phyloP scores from a whole-genome alignment of 1,140 invertebrate species.

The Octopus bimaculoides region DNA sequence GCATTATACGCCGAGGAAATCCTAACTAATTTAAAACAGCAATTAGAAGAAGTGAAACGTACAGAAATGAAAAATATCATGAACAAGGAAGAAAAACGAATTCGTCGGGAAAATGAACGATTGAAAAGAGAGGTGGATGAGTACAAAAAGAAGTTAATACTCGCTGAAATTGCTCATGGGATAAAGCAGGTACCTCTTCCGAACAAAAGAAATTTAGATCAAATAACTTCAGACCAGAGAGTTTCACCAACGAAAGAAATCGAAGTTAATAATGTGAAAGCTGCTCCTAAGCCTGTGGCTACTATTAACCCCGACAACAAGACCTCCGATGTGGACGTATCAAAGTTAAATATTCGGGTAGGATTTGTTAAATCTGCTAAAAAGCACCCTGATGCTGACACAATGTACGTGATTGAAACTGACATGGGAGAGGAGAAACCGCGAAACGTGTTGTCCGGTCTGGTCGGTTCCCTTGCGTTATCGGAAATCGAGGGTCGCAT shows the following conservation, averaged over 20 bases:
- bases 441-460: constrained; percentile 83
- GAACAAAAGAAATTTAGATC: background rate
- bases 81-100: constrained; percentile 39
- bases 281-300: no score
- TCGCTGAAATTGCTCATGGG: constrained; percentile 68
- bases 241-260: no score
- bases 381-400: constrained; percentile 88
- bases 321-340: constrained; percentile 64
- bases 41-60: constrained; percentile 39
- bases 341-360: constrained; percentile 78
- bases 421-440: constrained; percentile 79
- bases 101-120: constrained; percentile 56
- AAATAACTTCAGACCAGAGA: background rate
- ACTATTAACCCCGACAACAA: no score
- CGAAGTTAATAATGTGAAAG: no score
- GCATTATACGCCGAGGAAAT: constrained; percentile 41
- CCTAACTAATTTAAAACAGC: constrained; percentile 34
- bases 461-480: constrained; percentile 81
- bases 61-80: constrained; percentile 41
- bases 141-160: constrained; percentile 54
- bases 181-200: background rate
- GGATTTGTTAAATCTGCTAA: constrained; percentile 79
- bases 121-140: constrained; percentile 56
- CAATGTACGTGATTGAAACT: constrained; percentile 86
- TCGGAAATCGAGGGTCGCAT: constrained; percentile 66